Conservation (phyloP, 1,140 invertebrate genomes). For the Coenobita brevimanus region DNA sequence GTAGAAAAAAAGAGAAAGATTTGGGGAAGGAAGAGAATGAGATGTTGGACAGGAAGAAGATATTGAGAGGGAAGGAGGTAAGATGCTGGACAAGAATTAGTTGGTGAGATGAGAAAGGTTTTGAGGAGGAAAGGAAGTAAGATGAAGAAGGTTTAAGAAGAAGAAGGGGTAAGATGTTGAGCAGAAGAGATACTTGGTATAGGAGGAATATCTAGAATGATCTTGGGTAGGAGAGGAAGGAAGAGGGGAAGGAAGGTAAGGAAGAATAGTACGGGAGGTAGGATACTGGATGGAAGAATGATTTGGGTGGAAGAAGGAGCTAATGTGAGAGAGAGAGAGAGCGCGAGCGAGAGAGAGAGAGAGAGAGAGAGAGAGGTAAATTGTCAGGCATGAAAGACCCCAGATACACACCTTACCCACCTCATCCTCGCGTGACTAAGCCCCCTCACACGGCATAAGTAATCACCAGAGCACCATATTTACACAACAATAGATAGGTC, state of each 20-base stretch:
- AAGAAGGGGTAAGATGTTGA: too few relatives aligned
- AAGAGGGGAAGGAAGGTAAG: background rate
- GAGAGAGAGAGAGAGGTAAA: background rate
- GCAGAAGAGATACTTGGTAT: too few relatives aligned
- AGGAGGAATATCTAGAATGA: background rate
- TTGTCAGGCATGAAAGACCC: background rate
- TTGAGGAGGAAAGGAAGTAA: too few relatives aligned
- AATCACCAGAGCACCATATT: conserved; percentile 46
- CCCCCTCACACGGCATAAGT: background rate
- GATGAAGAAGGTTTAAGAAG: too few relatives aligned
- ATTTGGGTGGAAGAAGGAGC: background rate
- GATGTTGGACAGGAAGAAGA: background rate
- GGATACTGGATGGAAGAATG: background rate
- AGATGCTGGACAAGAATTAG: too few relatives aligned
- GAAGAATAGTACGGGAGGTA: background rate
- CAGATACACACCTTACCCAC: background rate
- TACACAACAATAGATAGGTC: conserved; percentile 55
- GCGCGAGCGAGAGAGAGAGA: background rate
- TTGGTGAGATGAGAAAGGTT: too few relatives aligned
- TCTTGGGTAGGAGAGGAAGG: too few relatives aligned
- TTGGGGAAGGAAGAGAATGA: background rate
- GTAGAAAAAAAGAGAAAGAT: background rate
- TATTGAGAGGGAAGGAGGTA: background rate
- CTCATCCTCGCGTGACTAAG: conserved; percentile 16
- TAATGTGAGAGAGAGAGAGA: background rate